These are phyloP conservation scores for Trididemnum miniatum DNA, from an alignment of 23 tunicate genomes.

Conservation along the genomic window DNA sequence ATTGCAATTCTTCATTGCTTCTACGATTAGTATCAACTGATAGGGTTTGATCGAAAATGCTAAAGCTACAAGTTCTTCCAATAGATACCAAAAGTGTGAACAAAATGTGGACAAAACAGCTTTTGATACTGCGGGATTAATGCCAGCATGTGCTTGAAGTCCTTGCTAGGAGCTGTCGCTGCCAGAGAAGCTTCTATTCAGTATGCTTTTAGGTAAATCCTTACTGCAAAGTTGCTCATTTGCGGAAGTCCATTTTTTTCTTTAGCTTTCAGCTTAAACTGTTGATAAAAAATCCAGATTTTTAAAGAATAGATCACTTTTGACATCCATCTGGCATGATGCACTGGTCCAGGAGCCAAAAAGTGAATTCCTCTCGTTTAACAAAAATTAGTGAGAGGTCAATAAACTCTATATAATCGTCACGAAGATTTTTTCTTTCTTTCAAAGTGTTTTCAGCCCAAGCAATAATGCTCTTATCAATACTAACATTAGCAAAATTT, in stretches of 20 bases:
- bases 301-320: conserved; percentile 5
- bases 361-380: conserved; percentile 18
- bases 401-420: conserved; percentile 14
- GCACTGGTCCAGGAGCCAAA: conserved; percentile 17
- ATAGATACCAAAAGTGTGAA: conserved; percentile 16
- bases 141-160: conserved; percentile 28
- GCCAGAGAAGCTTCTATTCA: conserved; percentile 20
- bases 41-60: neutral
- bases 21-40: neutral
- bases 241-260: conserved; percentile 4
- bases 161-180: conserved; percentile 19
- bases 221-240: conserved; percentile 14
- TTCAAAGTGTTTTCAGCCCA: conserved; percentile 7
- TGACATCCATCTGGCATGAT: conserved; percentile 24
- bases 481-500: neutral
- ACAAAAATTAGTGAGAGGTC: conserved; percentile 16
- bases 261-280: conserved; percentile 17
- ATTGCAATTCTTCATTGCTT: conserved; percentile 7
- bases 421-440: conserved; percentile 17
- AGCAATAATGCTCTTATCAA: neutral
- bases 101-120: conserved; percentile 18
- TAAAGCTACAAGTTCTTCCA: conserved; percentile 18
- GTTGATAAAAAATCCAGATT: conserved; percentile 23
- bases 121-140: conserved; percentile 22
- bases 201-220: conserved; percentile 18